Conservation (phyloP, 2,888 invertebrate species). For the Hylaea fasciaria region DNA sequence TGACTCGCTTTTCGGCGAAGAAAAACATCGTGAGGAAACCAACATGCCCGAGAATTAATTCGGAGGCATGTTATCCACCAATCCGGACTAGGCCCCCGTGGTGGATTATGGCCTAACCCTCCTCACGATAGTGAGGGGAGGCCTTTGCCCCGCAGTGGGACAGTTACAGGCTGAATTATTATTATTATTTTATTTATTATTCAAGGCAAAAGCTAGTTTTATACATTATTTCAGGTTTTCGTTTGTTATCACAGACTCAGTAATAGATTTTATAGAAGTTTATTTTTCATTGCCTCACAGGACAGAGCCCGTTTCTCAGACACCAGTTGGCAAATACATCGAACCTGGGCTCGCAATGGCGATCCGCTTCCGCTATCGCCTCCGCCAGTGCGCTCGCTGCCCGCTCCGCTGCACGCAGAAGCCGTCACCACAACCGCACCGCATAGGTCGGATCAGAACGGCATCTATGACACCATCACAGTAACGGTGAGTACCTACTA, state of each 20-base stretch:
- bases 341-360: constrained; percentile 86
- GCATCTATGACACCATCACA: constrained; percentile 81
- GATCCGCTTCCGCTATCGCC: constrained; percentile 74
- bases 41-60: no score
- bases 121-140: no score
- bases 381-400: constrained; percentile 59
- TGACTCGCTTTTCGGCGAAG: no score
- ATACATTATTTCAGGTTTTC: neutral
- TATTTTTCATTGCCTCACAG: constrained; percentile 66
- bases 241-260: neutral
- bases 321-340: constrained; percentile 90
- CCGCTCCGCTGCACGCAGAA: constrained; percentile 57
- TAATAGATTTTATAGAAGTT: constrained; percentile 3
- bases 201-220: neutral
- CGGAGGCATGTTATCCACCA: no score
- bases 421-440: constrained; percentile 53
- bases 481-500: constrained; percentile 67
- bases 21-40: no score
- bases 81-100: no score
- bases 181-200: no score
- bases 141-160: no score
- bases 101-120: no score
- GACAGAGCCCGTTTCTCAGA: constrained; percentile 89
- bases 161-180: no score
- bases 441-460: constrained; percentile 68